A percentile compares a stretch with the other conserved stretches of the same genome.
Conservation (phyloP, 2,888 invertebrate species). For the Rotaria macrura region DNA sequence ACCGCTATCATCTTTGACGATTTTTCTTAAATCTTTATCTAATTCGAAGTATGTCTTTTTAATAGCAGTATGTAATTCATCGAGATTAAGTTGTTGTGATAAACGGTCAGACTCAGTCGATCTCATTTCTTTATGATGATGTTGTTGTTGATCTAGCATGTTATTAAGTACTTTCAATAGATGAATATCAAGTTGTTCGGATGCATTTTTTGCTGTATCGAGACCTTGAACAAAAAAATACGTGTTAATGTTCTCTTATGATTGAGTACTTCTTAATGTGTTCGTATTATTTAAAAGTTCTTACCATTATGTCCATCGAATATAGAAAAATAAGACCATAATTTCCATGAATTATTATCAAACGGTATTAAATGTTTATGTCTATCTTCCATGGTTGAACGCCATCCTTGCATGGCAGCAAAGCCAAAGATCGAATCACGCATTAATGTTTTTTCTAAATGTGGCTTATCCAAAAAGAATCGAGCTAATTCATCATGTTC, state of each 20-base stretch:
- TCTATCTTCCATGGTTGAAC: conserved; percentile 84
- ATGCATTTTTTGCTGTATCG: background rate
- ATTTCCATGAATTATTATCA: conserved; percentile 48
- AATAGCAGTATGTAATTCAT: background rate
- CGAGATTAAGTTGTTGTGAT: background rate
- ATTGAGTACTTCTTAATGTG: too few relatives aligned
- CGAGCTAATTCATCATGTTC: background rate
- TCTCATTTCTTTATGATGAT: too few relatives aligned
- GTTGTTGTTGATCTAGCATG: background rate
- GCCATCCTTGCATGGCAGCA: conserved; percentile 91
- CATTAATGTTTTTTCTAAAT: conserved; percentile 91
- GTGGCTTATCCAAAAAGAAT: conserved; percentile 94
- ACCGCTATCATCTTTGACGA: background rate
- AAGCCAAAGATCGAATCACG: conserved; percentile 65
- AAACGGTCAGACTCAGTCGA: background rate
- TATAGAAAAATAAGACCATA: conserved; percentile 82
- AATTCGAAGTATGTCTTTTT: background rate
- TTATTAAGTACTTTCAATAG: background rate
- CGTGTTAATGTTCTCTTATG: too few relatives aligned
- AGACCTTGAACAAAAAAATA: background rate
- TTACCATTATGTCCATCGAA: conserved; percentile 96
- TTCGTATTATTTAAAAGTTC: conserved; percentile 64
- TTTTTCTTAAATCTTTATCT: background rate
- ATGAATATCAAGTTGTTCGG: background rate
- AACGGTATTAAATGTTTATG: conserved; percentile 78